A percentile compares a stretch with the other conserved stretches of the same genome.
These are phyloP conservation scores for Augochlora pura DNA, from an alignment of 1,140 invertebrate genomes.

Conservation along the genomic window DNA sequence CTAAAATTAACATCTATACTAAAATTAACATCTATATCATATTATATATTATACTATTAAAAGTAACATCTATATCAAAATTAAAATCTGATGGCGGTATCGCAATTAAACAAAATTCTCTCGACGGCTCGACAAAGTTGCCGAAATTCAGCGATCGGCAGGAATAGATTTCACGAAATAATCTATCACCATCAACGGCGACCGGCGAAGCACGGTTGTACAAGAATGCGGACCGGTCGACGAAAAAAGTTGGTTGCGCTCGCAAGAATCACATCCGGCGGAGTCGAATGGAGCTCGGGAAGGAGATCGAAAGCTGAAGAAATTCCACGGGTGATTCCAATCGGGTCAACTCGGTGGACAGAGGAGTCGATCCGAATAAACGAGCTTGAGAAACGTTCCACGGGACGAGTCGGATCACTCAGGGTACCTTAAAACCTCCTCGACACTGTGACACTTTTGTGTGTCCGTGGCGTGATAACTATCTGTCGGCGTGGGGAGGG, in stretches of 20 bases:
- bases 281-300: neutral
- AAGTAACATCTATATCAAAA: too few species aligned
- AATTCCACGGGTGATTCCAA: conserved; percentile 31
- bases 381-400: conserved; percentile 48
- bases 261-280: conserved; percentile 10
- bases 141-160: too few species aligned
- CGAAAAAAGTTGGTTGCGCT: neutral
- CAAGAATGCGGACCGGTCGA: too few species aligned
- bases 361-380: conserved; percentile 45
- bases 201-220: too few species aligned
- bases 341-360: conserved; percentile 25
- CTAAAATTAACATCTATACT: too few species aligned
- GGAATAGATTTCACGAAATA: too few species aligned
- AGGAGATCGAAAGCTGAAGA: conserved; percentile 21
- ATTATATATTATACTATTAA: too few species aligned
- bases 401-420: conserved; percentile 42
- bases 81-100: too few species aligned
- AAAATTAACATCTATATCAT: too few species aligned
- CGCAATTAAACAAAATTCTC: too few species aligned
- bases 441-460: conserved; percentile 29
- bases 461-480: conserved; percentile 33
- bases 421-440: conserved; percentile 35
- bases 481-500: conserved; percentile 29
- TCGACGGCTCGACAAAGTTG: too few species aligned
- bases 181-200: too few species aligned